Evolutionary conservation across 2,888 invertebrate species (phyloP).

Genomic region (Trisateles emortualis): DNA sequence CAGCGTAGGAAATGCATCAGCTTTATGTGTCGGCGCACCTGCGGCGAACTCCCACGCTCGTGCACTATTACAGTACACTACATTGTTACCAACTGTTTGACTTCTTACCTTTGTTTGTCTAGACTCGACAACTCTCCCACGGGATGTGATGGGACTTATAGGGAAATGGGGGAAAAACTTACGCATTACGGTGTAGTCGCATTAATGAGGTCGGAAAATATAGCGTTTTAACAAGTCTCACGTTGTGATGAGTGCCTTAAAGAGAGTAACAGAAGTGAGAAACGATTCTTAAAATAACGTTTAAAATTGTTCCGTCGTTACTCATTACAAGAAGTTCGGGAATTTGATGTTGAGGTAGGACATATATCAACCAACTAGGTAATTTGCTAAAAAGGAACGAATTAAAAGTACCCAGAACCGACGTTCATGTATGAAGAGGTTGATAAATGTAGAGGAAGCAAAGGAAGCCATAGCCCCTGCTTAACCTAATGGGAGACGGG

Average conservation of each 20-base stretch:
- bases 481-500: no score
- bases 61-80: slow-evolving; percentile 43
- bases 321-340: no score
- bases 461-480: no score
- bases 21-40: slow-evolving; percentile 71
- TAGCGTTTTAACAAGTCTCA: not conserved
- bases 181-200: not conserved
- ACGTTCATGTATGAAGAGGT: no score
- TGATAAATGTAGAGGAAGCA: no score
- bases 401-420: no score
- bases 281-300: no score
- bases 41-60: slow-evolving; percentile 80
- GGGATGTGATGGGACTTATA: slow-evolving; percentile 5
- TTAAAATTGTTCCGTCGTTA: no score
- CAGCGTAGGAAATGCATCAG: slow-evolving; percentile 68
- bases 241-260: not conserved
- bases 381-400: no score
- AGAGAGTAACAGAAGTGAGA: no score
- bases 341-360: no score
- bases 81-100: slow-evolving; percentile 14
- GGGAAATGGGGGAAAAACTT: slow-evolving; percentile 13
- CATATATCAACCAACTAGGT: no score
- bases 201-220: not conserved
- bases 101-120: slow-evolving; percentile 24
- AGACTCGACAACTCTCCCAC: slow-evolving; percentile 16